Conservation (phyloP, 2,113 vertebrate species). For the Motacilla alba region DNA sequence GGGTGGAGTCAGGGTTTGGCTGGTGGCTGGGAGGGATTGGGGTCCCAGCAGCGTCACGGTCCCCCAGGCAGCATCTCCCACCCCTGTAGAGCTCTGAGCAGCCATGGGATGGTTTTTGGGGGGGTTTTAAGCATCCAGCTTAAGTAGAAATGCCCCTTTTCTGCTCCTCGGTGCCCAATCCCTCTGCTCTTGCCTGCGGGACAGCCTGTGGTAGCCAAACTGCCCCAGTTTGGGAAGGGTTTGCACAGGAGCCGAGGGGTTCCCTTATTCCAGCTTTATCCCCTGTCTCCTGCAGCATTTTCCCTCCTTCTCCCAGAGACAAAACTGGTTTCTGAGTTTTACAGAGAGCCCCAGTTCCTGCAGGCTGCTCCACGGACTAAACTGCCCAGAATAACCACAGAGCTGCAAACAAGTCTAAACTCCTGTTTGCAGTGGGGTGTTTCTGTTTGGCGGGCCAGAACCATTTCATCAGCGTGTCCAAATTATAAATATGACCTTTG, state of each 20-base stretch:
- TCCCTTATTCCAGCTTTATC: background rate
- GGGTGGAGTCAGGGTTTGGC: background rate
- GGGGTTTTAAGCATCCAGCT: fast-evolving
- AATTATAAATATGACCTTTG: constrained; percentile 27
- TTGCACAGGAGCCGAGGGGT: fast-evolving
- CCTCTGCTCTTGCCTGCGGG: background rate
- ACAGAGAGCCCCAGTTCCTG: background rate
- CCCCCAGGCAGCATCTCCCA: background rate
- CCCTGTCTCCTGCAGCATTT: background rate
- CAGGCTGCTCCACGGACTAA: background rate
- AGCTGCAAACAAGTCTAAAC: constrained; percentile 32
- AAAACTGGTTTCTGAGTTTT: background rate
- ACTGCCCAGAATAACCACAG: background rate
- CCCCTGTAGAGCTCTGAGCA: fast-evolving
- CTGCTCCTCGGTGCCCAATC: background rate
- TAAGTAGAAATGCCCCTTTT: background rate
- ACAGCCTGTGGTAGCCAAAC: background rate
- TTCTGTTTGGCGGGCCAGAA: constrained; percentile 5
- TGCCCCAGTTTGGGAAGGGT: background rate
- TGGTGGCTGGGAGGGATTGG: fast-evolving
- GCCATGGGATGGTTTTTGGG: fast-evolving
- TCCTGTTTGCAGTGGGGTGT: constrained; percentile 27
- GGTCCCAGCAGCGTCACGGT: background rate
- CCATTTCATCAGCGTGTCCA: background rate
- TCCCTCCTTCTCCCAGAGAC: background rate